Percentiles rank a stretch among this genome's conserved stretches.
Conservation (phyloP, 1,140 invertebrate species). For the Plutomurus gul region DNA sequence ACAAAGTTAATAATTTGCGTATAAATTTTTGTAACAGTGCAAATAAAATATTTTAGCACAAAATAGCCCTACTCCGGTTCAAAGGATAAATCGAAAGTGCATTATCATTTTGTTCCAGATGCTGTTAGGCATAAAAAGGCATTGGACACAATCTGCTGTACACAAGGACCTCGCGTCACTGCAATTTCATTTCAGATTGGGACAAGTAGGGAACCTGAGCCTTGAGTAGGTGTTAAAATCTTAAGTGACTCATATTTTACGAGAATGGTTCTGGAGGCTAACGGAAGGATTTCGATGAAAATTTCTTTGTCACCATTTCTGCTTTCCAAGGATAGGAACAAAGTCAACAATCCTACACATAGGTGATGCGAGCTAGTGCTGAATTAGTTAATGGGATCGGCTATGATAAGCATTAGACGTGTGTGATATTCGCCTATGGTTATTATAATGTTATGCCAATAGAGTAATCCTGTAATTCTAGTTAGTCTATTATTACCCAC, state of each 20-base stretch:
- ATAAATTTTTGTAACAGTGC: too few relatives aligned
- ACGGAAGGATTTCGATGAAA: not conserved
- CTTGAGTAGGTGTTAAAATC: not conserved
- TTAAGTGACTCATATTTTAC: conserved; percentile 6
- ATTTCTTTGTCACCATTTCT: not conserved
- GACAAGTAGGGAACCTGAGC: not conserved
- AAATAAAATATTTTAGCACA: too few relatives aligned
- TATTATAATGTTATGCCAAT: too few relatives aligned
- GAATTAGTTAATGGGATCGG: not conserved
- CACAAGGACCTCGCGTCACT: too few relatives aligned
- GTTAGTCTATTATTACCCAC: not conserved
- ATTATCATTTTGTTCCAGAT: too few relatives aligned
- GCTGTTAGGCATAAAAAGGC: too few relatives aligned
- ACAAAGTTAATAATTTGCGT: too few relatives aligned
- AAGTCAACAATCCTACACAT: too few relatives aligned
- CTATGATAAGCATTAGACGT: not conserved
- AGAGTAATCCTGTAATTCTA: conserved; percentile 4
- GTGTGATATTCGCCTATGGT: not conserved
- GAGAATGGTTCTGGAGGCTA: not conserved
- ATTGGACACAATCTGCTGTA: too few relatives aligned
- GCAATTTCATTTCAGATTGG: not conserved
- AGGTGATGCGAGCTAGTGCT: not conserved
- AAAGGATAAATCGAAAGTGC: too few relatives aligned
- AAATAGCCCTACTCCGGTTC: too few relatives aligned
- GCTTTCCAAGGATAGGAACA: too few relatives aligned